A percentile compares a stretch with the other conserved stretches of the same genome.
phyloP scores from a whole-genome alignment of 2,113 vertebrate species.

The Raja brachyura region DNA sequence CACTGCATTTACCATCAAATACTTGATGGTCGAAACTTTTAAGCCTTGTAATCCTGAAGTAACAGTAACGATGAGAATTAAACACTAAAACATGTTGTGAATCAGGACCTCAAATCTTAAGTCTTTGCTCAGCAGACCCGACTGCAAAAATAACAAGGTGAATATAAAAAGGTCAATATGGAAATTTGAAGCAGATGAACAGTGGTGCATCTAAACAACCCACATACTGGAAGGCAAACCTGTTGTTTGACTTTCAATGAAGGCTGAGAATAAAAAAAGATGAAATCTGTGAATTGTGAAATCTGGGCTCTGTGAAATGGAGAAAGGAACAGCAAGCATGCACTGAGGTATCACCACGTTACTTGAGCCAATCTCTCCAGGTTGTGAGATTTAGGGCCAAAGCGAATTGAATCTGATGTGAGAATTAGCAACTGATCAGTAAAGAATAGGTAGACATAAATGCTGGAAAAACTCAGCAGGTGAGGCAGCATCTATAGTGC shows the following conservation, averaged over 20 bases:
- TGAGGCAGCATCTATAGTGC: too few relatives aligned
- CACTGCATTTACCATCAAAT: neutral
- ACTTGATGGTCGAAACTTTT: slow-evolving; percentile 5
- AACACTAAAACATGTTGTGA: neutral
- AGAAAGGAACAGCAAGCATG: neutral
- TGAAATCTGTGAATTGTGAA: too few relatives aligned
- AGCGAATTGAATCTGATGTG: neutral
- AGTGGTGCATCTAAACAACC: neutral
- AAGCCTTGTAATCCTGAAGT: neutral
- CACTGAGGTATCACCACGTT: neutral
- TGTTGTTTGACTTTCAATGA: neutral
- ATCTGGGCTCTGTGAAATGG: neutral
- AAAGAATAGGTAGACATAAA: too few relatives aligned
- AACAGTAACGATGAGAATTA: neutral
- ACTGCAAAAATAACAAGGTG: neutral
- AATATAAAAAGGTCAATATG: neutral
- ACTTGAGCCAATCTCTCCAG: neutral
- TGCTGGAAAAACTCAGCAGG: too few relatives aligned
- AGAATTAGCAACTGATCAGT: too few relatives aligned
- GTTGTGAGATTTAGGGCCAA: neutral
- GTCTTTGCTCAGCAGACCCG: too few relatives aligned
- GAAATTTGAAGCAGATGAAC: neutral
- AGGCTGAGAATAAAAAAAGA: neutral
- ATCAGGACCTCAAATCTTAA: neutral
- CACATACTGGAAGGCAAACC: neutral